These are phyloP conservation scores for Popillia japonica DNA, from an alignment of 1,140 invertebrate genomes.

Conservation along the genomic window DNA sequence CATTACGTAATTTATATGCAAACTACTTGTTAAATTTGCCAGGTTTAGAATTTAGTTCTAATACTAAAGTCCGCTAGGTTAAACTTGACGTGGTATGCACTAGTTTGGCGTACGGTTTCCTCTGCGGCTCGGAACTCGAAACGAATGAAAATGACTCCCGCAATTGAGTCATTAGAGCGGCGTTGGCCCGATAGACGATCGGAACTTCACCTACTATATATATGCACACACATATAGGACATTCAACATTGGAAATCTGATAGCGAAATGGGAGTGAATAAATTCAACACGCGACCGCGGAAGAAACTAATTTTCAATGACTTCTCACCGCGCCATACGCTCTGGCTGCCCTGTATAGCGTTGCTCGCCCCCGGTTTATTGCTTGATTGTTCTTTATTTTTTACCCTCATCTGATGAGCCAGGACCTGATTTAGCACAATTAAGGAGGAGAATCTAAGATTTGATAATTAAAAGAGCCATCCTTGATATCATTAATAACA, in stretches of 20 bases:
- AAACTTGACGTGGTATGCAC: too few species aligned
- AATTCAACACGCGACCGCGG: background rate
- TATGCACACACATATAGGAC: background rate
- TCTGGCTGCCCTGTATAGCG: background rate
- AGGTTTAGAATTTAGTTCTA: too few species aligned
- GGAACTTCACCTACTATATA: background rate
- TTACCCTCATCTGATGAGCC: too few species aligned
- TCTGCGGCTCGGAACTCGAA: constrained; percentile 42
- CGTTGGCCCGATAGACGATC: constrained; percentile 14
- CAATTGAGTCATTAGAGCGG: constrained; percentile 43
- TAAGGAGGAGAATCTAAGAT: too few species aligned
- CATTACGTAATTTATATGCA: too few species aligned
- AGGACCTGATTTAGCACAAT: background rate
- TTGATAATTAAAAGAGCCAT: too few species aligned
- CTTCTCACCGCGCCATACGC: background rate
- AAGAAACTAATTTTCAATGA: constrained; percentile 12
- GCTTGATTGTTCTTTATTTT: constrained; percentile 1
- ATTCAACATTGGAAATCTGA: background rate
- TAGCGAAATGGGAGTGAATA: background rate
- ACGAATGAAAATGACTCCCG: constrained; percentile 45
- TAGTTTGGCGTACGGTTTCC: constrained; percentile 38
- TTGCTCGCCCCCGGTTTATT: background rate
- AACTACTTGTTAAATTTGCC: too few species aligned
- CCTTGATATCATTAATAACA: too few species aligned
- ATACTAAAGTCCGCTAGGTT: too few species aligned